Percentiles rank a stretch among this genome's conserved stretches.
Conservation (phyloP, 1,140 invertebrate species). For the Gonatopus flavifemur region DNA sequence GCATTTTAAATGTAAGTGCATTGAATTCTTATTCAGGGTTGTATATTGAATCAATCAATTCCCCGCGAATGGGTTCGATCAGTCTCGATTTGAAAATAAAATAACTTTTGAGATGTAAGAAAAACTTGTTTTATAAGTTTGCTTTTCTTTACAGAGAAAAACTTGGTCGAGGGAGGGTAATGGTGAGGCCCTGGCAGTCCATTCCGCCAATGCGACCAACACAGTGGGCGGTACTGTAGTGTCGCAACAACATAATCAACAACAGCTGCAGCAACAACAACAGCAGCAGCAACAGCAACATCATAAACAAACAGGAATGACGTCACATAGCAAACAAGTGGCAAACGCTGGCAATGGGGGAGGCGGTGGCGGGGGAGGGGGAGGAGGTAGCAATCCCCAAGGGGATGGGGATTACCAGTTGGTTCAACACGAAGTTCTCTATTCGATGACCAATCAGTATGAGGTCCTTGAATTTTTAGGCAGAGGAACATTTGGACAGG, state of each 20-base stretch:
- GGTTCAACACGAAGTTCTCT: conserved; percentile 97
- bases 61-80: too few relatives aligned
- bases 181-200: conserved; percentile 59
- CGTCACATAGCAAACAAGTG: conserved; percentile 73
- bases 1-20: too few relatives aligned
- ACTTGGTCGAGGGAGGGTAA: conserved; percentile 67
- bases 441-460: conserved; percentile 90
- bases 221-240: conserved; percentile 47
- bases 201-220: conserved; percentile 46
- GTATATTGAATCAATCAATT: too few relatives aligned
- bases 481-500: conserved; percentile 96
- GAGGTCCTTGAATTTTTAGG: conserved; percentile 98
- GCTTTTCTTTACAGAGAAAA: conserved; percentile 60
- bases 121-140: conserved; percentile 26
- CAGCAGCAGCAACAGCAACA: conserved; percentile 45
- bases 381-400: conserved; percentile 69
- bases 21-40: too few relatives aligned
- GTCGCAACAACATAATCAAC: conserved; percentile 42
- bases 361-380: too few relatives aligned
- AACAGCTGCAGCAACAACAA: conserved; percentile 39
- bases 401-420: conserved; percentile 97
- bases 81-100: too few relatives aligned
- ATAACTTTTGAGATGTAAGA: too few relatives aligned
- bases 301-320: conserved; percentile 61
- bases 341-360: conserved; percentile 55